Base-by-base conservation (phyloP, 2,888 invertebrate genomes). In the Bugulina stolonifera region DNA sequence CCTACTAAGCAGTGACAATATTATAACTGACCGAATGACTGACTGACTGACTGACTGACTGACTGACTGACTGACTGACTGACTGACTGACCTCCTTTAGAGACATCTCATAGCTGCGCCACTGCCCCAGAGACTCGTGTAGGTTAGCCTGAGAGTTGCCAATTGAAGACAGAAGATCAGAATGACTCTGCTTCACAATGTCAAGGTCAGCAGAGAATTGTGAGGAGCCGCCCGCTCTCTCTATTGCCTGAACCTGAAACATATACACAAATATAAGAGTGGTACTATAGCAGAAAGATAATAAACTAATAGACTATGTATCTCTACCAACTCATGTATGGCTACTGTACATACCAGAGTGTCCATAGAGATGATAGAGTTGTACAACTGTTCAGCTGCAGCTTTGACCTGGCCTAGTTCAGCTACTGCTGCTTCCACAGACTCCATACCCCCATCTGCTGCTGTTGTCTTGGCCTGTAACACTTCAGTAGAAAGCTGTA, bases 61-160 rank as follows among this genome's bases (percentile, higher is more conserved):
- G n/a, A n/a, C n/a, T n/a, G n/a, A n/a, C n/a, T n/a, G n/a, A n/a
- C n/a, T n/a, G n/a, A n/a, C n/a, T n/a, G n/a, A n/a, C n/a, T n/a
- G n/a, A n/a, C n/a, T 5, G 25, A 64, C 64, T 14, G 5, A 64
- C 64, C 32, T 64, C 64, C 34, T 64, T 64, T 10, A 64, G 64
- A 32, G 64, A 64, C 64, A 64, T 64, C 64, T 64, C 64, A 64
- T 64, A 64, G 64, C 64, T 64, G 32, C 64, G 64, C 64, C 64
- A 64, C 64, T 64, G 64, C 5, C 64, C 64, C 3, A 64, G 64
- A 10, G 64, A 64, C 34, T 64, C 64, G 34, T 34, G 64, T 5
- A 64, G 64, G 64, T 64, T 64, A 32, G 32, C 32, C 34, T 64
- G 64, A 32, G 64, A 64, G 3, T 64, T 22, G 34, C 64, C 64